These are phyloP conservation scores for Iselma pallidipennis DNA, from an alignment of 2,888 invertebrate species.

Conservation along the genomic window DNA sequence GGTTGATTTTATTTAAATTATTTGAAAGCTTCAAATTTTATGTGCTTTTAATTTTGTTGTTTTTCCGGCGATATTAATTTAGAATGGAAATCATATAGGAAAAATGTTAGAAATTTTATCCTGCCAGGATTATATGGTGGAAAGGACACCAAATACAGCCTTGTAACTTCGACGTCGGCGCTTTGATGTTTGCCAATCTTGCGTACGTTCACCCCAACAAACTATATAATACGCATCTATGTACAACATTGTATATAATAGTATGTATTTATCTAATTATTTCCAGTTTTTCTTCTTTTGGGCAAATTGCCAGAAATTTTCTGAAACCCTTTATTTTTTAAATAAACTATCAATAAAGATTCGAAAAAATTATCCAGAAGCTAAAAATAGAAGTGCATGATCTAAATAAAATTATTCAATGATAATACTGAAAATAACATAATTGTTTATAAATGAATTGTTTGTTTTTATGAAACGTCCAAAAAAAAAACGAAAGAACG, in stretches of 20 bases:
- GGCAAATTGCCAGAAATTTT: not conserved
- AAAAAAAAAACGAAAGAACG: not conserved
- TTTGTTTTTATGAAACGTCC: not conserved
- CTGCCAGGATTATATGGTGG: not conserved
- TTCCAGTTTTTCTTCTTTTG: not conserved
- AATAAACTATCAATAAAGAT: not conserved
- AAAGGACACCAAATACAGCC: not conserved
- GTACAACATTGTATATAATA: too few species aligned
- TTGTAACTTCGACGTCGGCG: not conserved
- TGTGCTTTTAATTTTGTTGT: not conserved
- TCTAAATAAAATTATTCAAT: too few species aligned
- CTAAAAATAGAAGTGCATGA: not conserved
- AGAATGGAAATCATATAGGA: not conserved
- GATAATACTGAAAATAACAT: not conserved
- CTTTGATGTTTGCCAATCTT: not conserved
- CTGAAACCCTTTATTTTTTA: not conserved
- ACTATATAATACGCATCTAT: not conserved
- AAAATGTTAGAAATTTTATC: too few species aligned
- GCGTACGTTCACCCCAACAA: conserved; percentile 2
- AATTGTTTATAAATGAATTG: not conserved
- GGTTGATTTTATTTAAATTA: too few species aligned
- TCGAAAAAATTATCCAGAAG: not conserved
- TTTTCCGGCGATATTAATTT: not conserved
- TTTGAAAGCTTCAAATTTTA: too few species aligned
- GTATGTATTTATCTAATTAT: not conserved